Base-by-base conservation (phyloP, 2,113 vertebrate species). In the Columba livia region DNA sequence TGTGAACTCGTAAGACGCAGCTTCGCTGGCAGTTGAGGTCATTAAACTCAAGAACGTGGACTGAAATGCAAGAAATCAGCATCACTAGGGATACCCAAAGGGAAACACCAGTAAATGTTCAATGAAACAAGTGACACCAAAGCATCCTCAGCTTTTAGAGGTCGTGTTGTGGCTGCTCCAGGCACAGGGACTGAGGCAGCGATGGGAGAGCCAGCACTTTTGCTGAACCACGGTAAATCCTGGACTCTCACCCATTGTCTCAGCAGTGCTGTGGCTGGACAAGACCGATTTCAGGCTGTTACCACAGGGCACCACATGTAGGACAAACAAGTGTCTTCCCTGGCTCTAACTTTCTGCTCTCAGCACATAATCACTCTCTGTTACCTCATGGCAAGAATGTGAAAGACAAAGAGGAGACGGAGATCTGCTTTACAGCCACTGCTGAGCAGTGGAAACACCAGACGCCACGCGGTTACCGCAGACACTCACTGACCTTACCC, bases 21-120 rank as follows among this genome's bases (percentile, higher is more conserved):
- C 99, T 97, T 99, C 99, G 2, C 99, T 99, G 97, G 98, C 99
- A 0, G 99, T 99, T 28, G 99, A 98, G 47, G 99, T 99, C 99
- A 99, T 99, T 86, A 99, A 96, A 94, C 99, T 99, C 92, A 99
- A 93, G 91, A 99, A 99, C 0, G 99, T 99, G 93, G 99, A 99
- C 99, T 99, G 97, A 60, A 97, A 97, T 13, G 88, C 48, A 96
- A 79, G 79, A 80, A 34, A 53, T 10, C 51, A 48, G 71, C 81
- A 50, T 53, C 72, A 78, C 61, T 7, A 54, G 4, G n/a, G 79
- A 28, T 1, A 42, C 7, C 9, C 34, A 58, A 24, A 40, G 0
- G 3, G 15, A 29, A 90, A 57, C 29, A 4, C 13, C 1, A 0
- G 11, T 13, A 17, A 15, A 28, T 0, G 1, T 12, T 24, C 78